Evolutionary conservation across 2,888 invertebrate species (phyloP).

Genomic region (Drosophila cracens): DNA sequence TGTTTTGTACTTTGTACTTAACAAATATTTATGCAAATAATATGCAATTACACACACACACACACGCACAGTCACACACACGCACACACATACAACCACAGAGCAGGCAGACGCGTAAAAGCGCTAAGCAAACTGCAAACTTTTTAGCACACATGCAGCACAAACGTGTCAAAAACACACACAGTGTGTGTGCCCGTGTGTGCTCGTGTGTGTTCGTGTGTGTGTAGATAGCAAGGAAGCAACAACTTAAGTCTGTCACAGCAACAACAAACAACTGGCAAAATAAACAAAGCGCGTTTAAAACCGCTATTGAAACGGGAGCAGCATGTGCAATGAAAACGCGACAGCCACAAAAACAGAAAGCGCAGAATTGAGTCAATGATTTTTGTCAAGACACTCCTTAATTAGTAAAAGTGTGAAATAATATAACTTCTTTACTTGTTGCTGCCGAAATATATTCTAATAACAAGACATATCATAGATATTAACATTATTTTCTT

Average conservation of each 20-base stretch:
- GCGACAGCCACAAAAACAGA: constrained; percentile 33
- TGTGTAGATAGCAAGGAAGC: constrained; percentile 31
- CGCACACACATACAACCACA: constrained; percentile 22
- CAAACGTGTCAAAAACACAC: constrained; percentile 52
- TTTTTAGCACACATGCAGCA: constrained; percentile 59
- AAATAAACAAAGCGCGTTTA: constrained; percentile 46
- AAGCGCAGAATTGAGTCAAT: not conserved
- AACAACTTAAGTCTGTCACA: constrained; percentile 33
- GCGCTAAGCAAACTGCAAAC: constrained; percentile 64
- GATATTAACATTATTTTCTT: not conserved
- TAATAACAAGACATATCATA: not conserved
- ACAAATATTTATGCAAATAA: constrained; percentile 75
- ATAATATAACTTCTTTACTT: too few relatives aligned
- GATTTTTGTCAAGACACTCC: not conserved
- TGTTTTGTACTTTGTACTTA: constrained; percentile 50
- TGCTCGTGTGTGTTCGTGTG: constrained; percentile 4
- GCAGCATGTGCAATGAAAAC: constrained; percentile 51
- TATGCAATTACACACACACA: constrained; percentile 69
- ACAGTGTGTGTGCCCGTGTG: not conserved
- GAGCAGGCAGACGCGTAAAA: constrained; percentile 54
- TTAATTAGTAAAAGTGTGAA: not conserved
- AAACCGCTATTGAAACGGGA: constrained; percentile 41
- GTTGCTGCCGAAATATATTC: not conserved
- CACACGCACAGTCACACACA: constrained; percentile 22
- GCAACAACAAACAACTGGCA: constrained; percentile 35